Evolutionary conservation across 2,888 invertebrate species (phyloP).

Genomic region (Vesta saturnalis): DNA sequence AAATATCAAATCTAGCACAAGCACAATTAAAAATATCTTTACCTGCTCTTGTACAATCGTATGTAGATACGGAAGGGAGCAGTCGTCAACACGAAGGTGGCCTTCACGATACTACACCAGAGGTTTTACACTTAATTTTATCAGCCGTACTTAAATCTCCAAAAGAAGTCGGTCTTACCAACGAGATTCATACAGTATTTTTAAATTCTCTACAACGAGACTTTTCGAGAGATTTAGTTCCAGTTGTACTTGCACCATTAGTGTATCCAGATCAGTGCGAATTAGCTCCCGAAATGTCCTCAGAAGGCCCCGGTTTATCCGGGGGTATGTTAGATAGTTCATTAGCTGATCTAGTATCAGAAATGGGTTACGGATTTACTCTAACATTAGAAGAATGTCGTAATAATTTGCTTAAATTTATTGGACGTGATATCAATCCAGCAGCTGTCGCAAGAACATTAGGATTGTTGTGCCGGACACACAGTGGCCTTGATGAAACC

Average conservation of each 20-base stretch:
- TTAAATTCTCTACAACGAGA: slow-evolving; percentile 83
- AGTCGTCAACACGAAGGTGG: slow-evolving; percentile 79
- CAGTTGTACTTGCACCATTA: slow-evolving; percentile 88
- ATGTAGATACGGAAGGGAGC: slow-evolving; percentile 82
- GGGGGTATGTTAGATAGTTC: slow-evolving; percentile 78
- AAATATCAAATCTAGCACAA: slow-evolving; percentile 77
- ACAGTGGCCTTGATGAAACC: slow-evolving; percentile 76
- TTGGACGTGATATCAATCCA: slow-evolving; percentile 83
- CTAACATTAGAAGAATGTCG: slow-evolving; percentile 88
- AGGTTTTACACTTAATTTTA: slow-evolving; percentile 86
- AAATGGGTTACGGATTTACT: slow-evolving; percentile 92
- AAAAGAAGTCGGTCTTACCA: slow-evolving; percentile 71
- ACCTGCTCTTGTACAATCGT: slow-evolving; percentile 85
- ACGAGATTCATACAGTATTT: slow-evolving; percentile 82
- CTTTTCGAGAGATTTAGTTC: slow-evolving; percentile 88
- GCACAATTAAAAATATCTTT: slow-evolving; percentile 84
- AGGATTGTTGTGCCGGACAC: slow-evolving; percentile 87
- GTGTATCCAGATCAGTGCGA: slow-evolving; percentile 83
- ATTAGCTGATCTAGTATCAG: slow-evolving; percentile 88
- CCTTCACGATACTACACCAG: slow-evolving; percentile 90
- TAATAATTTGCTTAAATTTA: slow-evolving; percentile 82
- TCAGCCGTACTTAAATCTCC: slow-evolving; percentile 70
- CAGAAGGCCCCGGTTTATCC: slow-evolving; percentile 68
- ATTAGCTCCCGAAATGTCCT: slow-evolving; percentile 72
- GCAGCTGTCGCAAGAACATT: slow-evolving; percentile 86